These are phyloP conservation scores for Holacanthella duospinosa DNA, from an alignment of 2,888 invertebrate genomes.

Conservation along the genomic window DNA sequence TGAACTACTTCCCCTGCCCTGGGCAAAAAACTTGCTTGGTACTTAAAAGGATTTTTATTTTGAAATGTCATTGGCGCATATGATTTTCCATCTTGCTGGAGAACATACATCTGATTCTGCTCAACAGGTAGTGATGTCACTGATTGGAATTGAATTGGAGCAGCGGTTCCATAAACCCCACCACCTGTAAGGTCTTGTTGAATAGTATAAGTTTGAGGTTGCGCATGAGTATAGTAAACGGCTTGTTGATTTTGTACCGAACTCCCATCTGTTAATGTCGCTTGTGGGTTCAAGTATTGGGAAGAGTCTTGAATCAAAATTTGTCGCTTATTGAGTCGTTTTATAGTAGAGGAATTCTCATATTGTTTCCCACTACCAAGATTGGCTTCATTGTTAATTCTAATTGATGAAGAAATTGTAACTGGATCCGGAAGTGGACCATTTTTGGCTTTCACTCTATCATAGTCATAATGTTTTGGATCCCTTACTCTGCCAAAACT, in stretches of 20 bases:
- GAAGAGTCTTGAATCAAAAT: slow-evolving; percentile 29
- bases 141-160: slow-evolving; percentile 8
- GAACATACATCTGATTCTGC: slow-evolving; percentile 33
- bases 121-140: not conserved
- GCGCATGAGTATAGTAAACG: not conserved
- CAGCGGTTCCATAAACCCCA: slow-evolving; percentile 4
- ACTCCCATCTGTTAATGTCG: not conserved
- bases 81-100: slow-evolving; percentile 31
- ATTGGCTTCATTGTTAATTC: slow-evolving; percentile 47
- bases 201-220: slow-evolving; percentile 6
- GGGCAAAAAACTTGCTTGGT: slow-evolving; percentile 23
- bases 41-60: slow-evolving; percentile 13
- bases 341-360: slow-evolving; percentile 47
- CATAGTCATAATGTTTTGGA: not conserved
- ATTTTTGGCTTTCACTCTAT: not conserved
- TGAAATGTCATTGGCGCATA: slow-evolving; percentile 20
- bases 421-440: slow-evolving; percentile 24
- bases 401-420: slow-evolving; percentile 29
- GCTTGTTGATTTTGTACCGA: not conserved
- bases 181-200: slow-evolving; percentile 8
- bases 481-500: not conserved
- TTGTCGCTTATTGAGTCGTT: slow-evolving; percentile 34
- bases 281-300: no score
- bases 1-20: slow-evolving; percentile 24
- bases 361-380: slow-evolving; percentile 48